phyloP scores from a whole-genome alignment of 1,140 invertebrate species.

The Apocrypta bakeri region DNA sequence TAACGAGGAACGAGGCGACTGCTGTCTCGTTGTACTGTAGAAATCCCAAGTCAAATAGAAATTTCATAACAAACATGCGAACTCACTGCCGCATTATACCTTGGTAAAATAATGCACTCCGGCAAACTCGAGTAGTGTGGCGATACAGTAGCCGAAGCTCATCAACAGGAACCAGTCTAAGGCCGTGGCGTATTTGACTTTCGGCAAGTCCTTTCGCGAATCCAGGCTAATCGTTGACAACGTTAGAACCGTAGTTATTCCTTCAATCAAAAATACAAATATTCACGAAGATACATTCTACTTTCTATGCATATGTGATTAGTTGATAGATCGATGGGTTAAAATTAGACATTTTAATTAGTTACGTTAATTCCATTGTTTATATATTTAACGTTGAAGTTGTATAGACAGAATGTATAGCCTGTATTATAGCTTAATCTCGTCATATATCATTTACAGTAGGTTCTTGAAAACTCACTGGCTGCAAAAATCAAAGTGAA shows the following conservation, averaged over 20 bases:
- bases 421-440: too few species aligned
- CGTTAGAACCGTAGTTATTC: conserved; percentile 94
- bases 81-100: conserved; percentile 67
- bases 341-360: too few species aligned
- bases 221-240: conserved; percentile 94
- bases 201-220: conserved; percentile 91
- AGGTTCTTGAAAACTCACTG: too few species aligned
- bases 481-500: too few species aligned
- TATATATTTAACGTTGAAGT: background rate
- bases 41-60: background rate
- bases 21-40: background rate
- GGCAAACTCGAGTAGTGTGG: conserved; percentile 93
- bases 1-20: too few species aligned
- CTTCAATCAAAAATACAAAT: conserved; percentile 75
- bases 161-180: conserved; percentile 94
- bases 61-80: background rate
- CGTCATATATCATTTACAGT: too few species aligned
- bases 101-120: conserved; percentile 97
- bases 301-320: too few species aligned
- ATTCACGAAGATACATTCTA: too few species aligned
- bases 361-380: too few species aligned
- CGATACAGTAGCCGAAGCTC: conserved; percentile 95
- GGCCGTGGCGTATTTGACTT: conserved; percentile 93
- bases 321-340: too few species aligned
- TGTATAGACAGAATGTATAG: conserved; percentile 51